Base-by-base conservation (phyloP, 30 jellyfish, hydroid and myxozoan species). In the Sanderia malayensis region DNA sequence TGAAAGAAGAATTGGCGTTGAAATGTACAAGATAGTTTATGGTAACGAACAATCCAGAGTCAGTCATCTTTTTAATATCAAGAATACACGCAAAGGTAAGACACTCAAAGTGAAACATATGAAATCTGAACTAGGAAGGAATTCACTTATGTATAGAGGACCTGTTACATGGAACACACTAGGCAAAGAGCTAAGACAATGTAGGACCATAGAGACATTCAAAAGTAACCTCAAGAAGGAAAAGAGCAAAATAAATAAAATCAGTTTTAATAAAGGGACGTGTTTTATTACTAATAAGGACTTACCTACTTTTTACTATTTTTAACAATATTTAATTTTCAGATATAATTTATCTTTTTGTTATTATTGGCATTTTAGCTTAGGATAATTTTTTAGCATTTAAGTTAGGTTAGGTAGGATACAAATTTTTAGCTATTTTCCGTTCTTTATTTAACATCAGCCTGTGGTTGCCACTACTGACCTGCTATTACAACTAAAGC, bases 121-220 rank as follows among this genome's bases (percentile, higher is more conserved):
- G 84, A 72, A 70, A 52, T 46, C 84, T 45, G 74, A 72, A 72
- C 84, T 53, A 25, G 84, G 84, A 72, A 72, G 84, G 58, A 69
- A 72, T 69, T 58, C 84, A 72, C 25, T 72, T 46, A 69, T 46
- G 65, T 55, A 52, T 73, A 72, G 74, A 59, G 74, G 74, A 27
- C 74, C 78, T 58, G 46, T 69, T 41, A 44, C 24, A 47, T 69
- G 81, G 69, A 44, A 69, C 32, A 19, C 81, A 23, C 47, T 46
- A 55, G 58, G 33, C 85, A 73, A 55, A 73, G 73, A 76, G 44
- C 73, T 76, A 28, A 61, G 30, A 53, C 44, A 76, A 76, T 69
- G 46, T 41, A 76, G 63, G 62, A 76, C 29, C 63, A 60, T 59
- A 61, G 79, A 76, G 32, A 76, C 71, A 34, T 61, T 76, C 46